Base-by-base conservation (phyloP, 2,888 invertebrate species). In the Syritta pipiens region DNA sequence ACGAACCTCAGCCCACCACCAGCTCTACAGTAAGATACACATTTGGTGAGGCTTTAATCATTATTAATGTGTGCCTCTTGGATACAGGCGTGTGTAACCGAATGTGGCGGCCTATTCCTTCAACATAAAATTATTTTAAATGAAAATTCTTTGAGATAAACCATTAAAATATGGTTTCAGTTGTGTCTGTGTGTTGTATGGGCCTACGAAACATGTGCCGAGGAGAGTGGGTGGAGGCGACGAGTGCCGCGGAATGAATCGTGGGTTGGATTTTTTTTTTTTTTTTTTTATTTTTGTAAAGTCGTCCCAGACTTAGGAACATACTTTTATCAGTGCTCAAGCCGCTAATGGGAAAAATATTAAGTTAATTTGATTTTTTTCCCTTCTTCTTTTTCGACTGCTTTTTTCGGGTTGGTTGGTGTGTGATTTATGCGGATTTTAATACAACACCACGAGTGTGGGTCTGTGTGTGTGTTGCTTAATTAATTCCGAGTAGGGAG, bases 131-230 rank as follows among this genome's bases (percentile, higher is more conserved):
- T 68, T 35, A 55, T 62, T 76, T 68, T 6, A 57, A 75, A 76
- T 69, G 55, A 57, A 32, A 69, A 76, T 57, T 76, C 75, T 57
- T 69, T 35, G 10, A 75, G 69, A 68, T 68, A 42, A 44, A 55
- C 62, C 68, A 69, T 68, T 62, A 57, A 75, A 62, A 62, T 76
- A 76, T 69, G 75, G 53, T 62, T 62, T 62, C 19, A 62, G 20
- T 37, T 35, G 7, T 57, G n/a, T 28, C 6, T 12, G 12, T 24
- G 4, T 7, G 24, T 6, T 9, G n/a, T 5, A 10, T 53, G 28
- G 19, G 12, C 10, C 32, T 22, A 12, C 22, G 17, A 7, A 2
- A 10, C 9, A 32, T 20, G 20, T 14, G 14, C 12, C 12, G n/a
- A 32, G 1, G 30, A 4, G 12, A 14, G 60, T 60, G 60, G 60